Conservation (phyloP, 2,797 vertebrate genomes). For the Poecile montanus region DNA sequence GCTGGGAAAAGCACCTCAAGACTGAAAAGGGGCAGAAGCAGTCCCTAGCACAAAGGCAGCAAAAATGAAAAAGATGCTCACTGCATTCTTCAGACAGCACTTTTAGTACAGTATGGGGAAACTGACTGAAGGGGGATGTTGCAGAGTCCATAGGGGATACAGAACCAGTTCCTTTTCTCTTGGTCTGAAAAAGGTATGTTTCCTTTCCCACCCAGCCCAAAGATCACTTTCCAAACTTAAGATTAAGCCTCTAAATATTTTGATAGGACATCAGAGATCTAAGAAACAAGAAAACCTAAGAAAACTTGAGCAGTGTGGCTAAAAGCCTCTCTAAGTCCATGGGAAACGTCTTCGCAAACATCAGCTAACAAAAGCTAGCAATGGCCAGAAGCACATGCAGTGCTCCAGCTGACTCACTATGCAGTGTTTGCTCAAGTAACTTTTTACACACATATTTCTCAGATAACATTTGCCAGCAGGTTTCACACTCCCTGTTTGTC, state of each 20-base stretch:
- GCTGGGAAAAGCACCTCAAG: conserved; percentile 24
- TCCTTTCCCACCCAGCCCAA: neutral
- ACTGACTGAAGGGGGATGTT: neutral
- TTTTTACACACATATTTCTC: neutral
- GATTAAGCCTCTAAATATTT: neutral
- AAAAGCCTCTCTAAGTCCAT: neutral
- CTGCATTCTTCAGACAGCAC: neutral
- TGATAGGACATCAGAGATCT: neutral
- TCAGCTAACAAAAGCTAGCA: neutral
- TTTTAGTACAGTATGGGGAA: neutral
- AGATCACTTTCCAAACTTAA: neutral
- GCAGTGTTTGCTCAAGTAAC: neutral
- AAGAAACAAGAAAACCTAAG: neutral
- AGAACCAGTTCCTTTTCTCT: neutral
- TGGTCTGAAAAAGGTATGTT: neutral
- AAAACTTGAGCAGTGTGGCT: neutral
- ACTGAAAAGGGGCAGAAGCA: conserved; percentile 33
- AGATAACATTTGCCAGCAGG: neutral
- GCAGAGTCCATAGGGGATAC: neutral
- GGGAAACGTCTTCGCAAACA: neutral
- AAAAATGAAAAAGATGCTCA: neutral
- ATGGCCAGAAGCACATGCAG: neutral
- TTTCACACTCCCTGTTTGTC: neutral
- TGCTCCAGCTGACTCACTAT: neutral
- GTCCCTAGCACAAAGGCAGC: neutral